Percentiles rank a stretch among this genome's conserved stretches.
Evolutionary conservation across 2,113 vertebrate species (phyloP).

Genomic region (Malaclemys terrapin): DNA sequence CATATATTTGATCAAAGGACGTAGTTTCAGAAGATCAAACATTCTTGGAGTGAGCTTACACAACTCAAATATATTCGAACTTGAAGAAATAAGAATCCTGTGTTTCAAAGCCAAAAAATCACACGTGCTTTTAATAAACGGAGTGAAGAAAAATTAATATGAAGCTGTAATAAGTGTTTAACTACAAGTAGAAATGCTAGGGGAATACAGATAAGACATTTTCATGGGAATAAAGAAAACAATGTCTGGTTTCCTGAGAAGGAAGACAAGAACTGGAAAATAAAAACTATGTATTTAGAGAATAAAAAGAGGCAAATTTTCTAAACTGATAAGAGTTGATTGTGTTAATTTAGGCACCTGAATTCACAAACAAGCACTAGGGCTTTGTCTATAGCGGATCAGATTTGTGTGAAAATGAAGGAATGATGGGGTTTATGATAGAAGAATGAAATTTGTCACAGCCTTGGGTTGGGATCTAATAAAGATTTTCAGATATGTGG

Average conservation of each 20-base stretch:
- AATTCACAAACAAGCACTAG: not conserved
- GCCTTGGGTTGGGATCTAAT: too few relatives aligned
- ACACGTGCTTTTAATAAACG: not conserved
- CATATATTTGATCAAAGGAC: not conserved
- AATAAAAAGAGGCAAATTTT: not conserved
- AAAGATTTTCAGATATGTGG: too few relatives aligned
- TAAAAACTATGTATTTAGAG: not conserved
- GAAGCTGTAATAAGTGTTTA: not conserved
- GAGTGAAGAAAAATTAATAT: not conserved
- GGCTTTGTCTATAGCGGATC: not conserved
- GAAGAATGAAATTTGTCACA: too few relatives aligned
- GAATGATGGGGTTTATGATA: too few relatives aligned
- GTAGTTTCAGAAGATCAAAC: not conserved
- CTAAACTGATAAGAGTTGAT: not conserved
- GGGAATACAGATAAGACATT: fast-evolving
- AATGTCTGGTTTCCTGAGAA: not conserved
- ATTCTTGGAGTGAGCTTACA: not conserved
- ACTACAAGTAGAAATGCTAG: not conserved
- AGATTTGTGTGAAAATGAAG: too few relatives aligned
- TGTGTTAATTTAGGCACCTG: not conserved
- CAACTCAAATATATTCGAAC: not conserved
- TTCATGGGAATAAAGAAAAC: not conserved
- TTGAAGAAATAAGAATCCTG: not conserved
- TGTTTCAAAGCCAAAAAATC: not conserved
- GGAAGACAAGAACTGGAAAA: not conserved